Conservation (phyloP, 2,888 invertebrate species). For the Drosophila subsilvestris region DNA sequence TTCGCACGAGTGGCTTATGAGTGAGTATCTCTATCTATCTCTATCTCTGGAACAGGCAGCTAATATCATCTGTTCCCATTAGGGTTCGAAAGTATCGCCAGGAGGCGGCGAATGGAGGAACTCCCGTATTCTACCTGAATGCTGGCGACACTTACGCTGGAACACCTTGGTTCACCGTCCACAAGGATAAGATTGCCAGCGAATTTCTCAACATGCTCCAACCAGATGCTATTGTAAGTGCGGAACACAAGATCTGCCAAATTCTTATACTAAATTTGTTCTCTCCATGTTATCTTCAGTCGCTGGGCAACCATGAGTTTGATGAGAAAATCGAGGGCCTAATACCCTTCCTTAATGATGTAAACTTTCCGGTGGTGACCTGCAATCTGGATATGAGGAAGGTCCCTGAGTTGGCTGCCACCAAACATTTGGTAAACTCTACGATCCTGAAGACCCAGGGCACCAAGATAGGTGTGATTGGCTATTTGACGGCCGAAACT, state of each 20-base stretch:
- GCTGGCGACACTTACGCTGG: conserved; percentile 97
- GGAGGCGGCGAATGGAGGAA: conserved; percentile 86
- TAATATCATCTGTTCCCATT: rapidly evolving
- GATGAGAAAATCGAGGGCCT: conserved; percentile 91
- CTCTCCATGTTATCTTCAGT: conserved; percentile 84
- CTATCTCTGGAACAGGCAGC: background rate
- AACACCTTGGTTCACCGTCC: conserved; percentile 93
- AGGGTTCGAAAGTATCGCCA: conserved; percentile 88
- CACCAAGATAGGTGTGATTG: conserved; percentile 91
- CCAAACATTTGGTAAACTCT: conserved; percentile 86
- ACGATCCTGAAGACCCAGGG: conserved; percentile 88
- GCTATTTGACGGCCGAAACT: conserved; percentile 94
- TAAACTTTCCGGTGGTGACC: conserved; percentile 90
- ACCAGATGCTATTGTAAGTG: conserved; percentile 94
- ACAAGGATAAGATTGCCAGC: conserved; percentile 91
- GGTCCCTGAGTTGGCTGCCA: conserved; percentile 86
- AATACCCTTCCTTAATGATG: conserved; percentile 89
- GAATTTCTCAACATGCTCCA: conserved; percentile 91
- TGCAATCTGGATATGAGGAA: conserved; percentile 90
- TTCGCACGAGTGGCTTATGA: conserved; percentile 90
- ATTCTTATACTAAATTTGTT: background rate
- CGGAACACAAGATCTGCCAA: background rate
- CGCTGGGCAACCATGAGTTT: conserved; percentile 97
- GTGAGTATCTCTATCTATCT: conserved; percentile 60
- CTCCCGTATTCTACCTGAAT: conserved; percentile 91